Evolutionary conservation across 2,888 invertebrate genomes (phyloP).

Genomic region (Elmis aenea): DNA sequence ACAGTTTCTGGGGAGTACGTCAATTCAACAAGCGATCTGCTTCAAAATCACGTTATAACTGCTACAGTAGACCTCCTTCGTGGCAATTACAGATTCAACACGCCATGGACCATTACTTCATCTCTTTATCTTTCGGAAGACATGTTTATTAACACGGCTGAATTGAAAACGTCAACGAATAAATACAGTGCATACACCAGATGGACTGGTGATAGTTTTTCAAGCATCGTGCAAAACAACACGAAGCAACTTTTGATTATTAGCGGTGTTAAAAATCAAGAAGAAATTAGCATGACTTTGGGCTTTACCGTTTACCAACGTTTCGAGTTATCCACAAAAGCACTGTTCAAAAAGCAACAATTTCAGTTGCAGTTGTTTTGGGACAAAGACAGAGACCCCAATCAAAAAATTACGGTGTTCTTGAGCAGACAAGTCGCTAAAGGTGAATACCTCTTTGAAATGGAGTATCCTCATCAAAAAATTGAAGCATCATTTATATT

Average conservation of each 20-base stretch:
- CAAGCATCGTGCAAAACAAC: constrained; percentile 19
- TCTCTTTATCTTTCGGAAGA: constrained; percentile 22
- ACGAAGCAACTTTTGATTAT: constrained; percentile 20
- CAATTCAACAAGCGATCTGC: constrained; percentile 18
- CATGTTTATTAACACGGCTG: constrained; percentile 18
- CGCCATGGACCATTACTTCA: constrained; percentile 22
- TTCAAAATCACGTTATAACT: constrained; percentile 21
- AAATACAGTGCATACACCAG: constrained; percentile 17
- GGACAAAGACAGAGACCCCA: constrained; percentile 26
- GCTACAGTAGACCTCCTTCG: constrained; percentile 19
- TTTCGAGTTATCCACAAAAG: constrained; percentile 20
- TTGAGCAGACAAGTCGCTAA: constrained; percentile 16
- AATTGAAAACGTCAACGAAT: constrained; percentile 14
- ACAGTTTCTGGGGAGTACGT: constrained; percentile 19
- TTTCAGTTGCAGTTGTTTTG: constrained; percentile 25
- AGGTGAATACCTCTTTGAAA: constrained; percentile 22
- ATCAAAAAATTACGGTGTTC: constrained; percentile 18
- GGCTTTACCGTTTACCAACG: constrained; percentile 29
- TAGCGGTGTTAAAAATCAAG: constrained; percentile 12
- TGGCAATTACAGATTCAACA: constrained; percentile 8
- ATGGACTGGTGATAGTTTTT: constrained; percentile 18
- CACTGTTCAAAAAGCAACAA: constrained; percentile 17
- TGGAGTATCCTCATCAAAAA: constrained; percentile 27
- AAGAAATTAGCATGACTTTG: constrained; percentile 15
- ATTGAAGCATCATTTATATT: constrained; percentile 23